Conservation (phyloP, 2,888 invertebrate species). For the Drosophila gaucha region DNA sequence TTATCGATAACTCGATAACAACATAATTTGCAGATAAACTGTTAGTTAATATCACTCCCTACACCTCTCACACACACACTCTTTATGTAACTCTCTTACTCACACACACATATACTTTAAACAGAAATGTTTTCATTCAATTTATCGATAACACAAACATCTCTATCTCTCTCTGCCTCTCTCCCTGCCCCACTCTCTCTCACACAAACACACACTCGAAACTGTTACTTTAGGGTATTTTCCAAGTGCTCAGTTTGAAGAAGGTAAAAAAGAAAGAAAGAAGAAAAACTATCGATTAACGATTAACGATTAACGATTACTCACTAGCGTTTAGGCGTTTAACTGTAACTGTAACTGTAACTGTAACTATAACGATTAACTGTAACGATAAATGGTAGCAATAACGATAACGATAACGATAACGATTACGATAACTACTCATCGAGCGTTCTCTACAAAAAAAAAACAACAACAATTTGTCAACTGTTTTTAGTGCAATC, state of each 20-base stretch:
- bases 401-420: conserved; percentile 31
- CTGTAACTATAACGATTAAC: conserved; percentile 35
- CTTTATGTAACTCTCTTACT: neutral
- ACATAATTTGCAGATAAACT: too few relatives aligned
- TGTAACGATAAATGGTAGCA: conserved; percentile 47
- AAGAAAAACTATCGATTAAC: conserved; percentile 4
- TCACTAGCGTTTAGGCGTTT: conserved; percentile 14
- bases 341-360: conserved; percentile 39
- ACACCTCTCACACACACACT: too few relatives aligned
- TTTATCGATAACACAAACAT: too few relatives aligned
- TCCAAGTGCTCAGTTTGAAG: conserved; percentile 65
- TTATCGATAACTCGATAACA: too few relatives aligned
- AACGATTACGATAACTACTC: conserved; percentile 50
- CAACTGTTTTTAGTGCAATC: conserved; percentile 78
- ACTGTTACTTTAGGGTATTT: conserved; percentile 70
- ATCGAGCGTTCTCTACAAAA: conserved; percentile 47
- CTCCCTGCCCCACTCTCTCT: conserved; percentile 2
- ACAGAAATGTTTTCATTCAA: too few relatives aligned
- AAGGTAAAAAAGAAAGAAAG: conserved; percentile 10
- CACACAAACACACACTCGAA: conserved; percentile 5
- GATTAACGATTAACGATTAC: conserved; percentile 37
- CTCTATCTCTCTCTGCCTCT: neutral
- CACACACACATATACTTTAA: conserved; percentile 3
- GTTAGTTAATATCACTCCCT: too few relatives aligned
- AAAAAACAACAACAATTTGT: conserved; percentile 46